These are phyloP conservation scores for Eulithis prunata DNA, from an alignment of 2,888 invertebrate genomes.

Conservation along the genomic window DNA sequence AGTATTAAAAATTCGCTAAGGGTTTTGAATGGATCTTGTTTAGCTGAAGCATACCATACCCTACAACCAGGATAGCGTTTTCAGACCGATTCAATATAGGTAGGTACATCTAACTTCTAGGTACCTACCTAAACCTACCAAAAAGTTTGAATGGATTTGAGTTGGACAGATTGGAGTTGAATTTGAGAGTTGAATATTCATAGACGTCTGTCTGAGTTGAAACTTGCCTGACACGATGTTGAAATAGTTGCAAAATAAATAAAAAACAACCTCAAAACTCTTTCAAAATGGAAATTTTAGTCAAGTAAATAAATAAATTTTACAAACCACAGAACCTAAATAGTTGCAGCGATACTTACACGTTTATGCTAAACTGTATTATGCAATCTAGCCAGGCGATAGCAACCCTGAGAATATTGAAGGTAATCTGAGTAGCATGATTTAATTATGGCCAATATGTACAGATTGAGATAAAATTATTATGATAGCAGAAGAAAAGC, in stretches of 20 bases:
- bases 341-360: conserved; percentile 9
- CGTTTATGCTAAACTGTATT: background rate
- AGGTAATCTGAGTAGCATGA: conserved; percentile 1
- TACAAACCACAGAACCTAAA: background rate
- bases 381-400: conserved; percentile 19
- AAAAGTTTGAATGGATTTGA: background rate
- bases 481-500: background rate
- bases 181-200: conserved; percentile 24
- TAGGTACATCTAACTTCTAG: too few species aligned
- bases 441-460: background rate
- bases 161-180: conserved; percentile 1
- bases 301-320: background rate
- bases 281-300: conserved; percentile 21
- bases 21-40: too few species aligned
- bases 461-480: background rate
- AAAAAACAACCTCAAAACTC: conserved; percentile 19
- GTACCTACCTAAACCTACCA: background rate
- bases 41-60: too few species aligned
- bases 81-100: too few species aligned
- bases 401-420: background rate
- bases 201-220: conserved; percentile 28
- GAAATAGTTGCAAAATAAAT: conserved; percentile 12
- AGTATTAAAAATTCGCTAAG: too few species aligned
- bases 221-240: conserved; percentile 14
- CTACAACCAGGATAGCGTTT: too few species aligned